phyloP scores from a whole-genome alignment of 2,888 invertebrate species.

The Arge pagana region DNA sequence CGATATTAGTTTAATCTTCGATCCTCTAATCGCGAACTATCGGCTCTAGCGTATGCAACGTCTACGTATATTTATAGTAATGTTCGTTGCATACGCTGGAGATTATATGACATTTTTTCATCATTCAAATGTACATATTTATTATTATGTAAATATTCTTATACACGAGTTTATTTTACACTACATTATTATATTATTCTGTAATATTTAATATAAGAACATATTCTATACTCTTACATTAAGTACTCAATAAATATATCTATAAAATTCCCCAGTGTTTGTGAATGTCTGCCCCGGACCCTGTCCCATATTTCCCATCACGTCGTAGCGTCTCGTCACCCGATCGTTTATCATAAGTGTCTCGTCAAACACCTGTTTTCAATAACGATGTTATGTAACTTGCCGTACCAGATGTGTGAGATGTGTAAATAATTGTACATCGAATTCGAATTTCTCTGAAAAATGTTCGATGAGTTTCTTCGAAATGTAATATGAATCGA shows the following conservation, averaged over 20 bases:
- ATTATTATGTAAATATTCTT: conserved; percentile 53
- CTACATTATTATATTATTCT: conserved; percentile 49
- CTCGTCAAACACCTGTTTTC: too few relatives aligned
- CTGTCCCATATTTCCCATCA: conserved; percentile 36
- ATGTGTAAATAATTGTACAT: too few relatives aligned
- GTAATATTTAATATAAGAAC: conserved; percentile 52
- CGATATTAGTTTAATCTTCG: conserved; percentile 19
- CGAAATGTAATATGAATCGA: too few relatives aligned
- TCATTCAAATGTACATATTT: conserved; percentile 45
- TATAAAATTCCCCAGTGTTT: conserved; percentile 56
- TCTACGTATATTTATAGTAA: conserved; percentile 2
- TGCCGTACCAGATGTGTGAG: too few relatives aligned
- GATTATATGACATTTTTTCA: conserved; percentile 6
- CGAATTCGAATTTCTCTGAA: too few relatives aligned
- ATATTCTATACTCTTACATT: conserved; percentile 58
- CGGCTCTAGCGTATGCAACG: conserved; percentile 6
- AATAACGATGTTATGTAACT: too few relatives aligned
- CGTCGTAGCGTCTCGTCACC: conserved; percentile 40
- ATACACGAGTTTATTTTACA: conserved; percentile 47
- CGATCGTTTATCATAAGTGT: conserved; percentile 9
- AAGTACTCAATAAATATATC: conserved; percentile 59
- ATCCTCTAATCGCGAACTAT: neutral
- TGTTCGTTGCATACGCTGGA: conserved; percentile 4
- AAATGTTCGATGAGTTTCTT: too few relatives aligned
- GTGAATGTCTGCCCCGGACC: conserved; percentile 28